Evolutionary conservation across 2,888 invertebrate genomes (phyloP).

Genomic region (Spicauda simplicius): DNA sequence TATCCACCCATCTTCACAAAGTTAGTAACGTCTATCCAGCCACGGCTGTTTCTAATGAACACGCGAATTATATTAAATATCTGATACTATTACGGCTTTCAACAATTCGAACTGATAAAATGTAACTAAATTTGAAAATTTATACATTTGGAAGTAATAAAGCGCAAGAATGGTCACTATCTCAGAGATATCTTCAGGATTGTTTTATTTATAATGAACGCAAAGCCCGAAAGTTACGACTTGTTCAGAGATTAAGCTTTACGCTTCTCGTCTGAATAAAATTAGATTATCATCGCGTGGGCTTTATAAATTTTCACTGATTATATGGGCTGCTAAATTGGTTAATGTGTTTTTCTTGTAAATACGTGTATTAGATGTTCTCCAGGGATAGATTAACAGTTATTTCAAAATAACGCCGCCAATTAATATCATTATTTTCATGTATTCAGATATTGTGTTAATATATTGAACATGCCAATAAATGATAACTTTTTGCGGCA

Average conservation of each 20-base stretch:
- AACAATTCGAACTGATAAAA: too few relatives aligned
- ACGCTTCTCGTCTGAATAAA: conserved; percentile 13
- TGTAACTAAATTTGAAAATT: too few relatives aligned
- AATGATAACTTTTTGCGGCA: neutral
- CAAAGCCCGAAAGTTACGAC: conserved; percentile 16
- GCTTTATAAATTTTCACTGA: conserved; percentile 24
- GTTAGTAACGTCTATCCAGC: too few relatives aligned
- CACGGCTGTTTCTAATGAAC: too few relatives aligned
- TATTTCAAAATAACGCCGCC: conserved; percentile 15
- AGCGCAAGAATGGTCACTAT: neutral
- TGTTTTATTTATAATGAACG: conserved; percentile 12
- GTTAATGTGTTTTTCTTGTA: conserved; percentile 19
- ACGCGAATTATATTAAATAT: too few relatives aligned
- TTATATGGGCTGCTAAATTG: conserved; percentile 13
- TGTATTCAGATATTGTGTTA: neutral
- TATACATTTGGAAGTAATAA: conserved; percentile 1
- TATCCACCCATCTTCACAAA: too few relatives aligned
- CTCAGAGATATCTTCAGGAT: conserved; percentile 1
- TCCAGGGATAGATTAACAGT: conserved; percentile 23
- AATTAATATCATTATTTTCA: conserved; percentile 12
- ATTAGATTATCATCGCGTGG: conserved; percentile 25
- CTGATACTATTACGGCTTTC: too few relatives aligned
- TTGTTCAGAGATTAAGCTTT: conserved; percentile 12
- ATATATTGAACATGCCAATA: conserved; percentile 7
- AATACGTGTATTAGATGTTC: conserved; percentile 12